Conservation (phyloP, 2,113 vertebrate genomes). For the Cichladusa arquata region DNA sequence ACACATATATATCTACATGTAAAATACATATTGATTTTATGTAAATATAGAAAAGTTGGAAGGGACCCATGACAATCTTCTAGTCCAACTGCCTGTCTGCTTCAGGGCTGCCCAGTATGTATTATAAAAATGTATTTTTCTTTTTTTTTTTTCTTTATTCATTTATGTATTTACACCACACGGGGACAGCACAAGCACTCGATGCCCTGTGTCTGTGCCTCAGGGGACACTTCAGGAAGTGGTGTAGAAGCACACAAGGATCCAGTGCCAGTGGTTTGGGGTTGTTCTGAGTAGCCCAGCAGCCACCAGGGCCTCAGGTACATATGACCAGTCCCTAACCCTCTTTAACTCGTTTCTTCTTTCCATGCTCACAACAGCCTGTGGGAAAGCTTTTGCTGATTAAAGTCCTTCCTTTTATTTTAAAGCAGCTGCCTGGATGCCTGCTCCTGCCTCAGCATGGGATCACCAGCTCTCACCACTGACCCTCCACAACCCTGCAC, state of each 20-base stretch:
- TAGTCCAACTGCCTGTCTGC: background rate
- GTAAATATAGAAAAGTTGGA: background rate
- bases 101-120: background rate
- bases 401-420: background rate
- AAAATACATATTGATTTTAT: background rate
- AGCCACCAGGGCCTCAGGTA: background rate
- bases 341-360: background rate
- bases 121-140: background rate
- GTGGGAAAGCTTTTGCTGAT: background rate
- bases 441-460: background rate
- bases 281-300: background rate
- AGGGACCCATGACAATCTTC: background rate
- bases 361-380: background rate
- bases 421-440: background rate
- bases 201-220: background rate
- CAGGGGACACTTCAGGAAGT: background rate
- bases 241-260: background rate
- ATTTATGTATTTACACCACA: background rate
- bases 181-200: background rate
- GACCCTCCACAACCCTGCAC: fast-evolving
- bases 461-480: background rate
- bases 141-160: background rate
- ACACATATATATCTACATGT: too few relatives aligned
- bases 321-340: fast-evolving
- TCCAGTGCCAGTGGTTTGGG: background rate